Conservation (phyloP, 1,140 invertebrate genomes). For the Galleria mellonella region DNA sequence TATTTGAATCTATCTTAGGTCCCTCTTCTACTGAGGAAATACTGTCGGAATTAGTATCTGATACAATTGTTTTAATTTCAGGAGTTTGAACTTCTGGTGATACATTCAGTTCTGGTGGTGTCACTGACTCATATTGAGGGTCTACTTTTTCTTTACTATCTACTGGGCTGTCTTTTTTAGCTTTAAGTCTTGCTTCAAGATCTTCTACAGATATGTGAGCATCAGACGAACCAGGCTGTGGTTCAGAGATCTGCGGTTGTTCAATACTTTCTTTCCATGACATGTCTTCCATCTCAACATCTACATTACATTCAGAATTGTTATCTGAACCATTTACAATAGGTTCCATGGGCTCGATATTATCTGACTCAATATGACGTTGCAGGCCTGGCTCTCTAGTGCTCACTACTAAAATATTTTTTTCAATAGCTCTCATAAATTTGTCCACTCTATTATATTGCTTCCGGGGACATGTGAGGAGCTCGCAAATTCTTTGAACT, state of each 20-base stretch:
- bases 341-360: conserved; percentile 79
- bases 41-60: neutral
- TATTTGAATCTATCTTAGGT: neutral
- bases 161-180: conserved; percentile 38
- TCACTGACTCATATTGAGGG: conserved; percentile 43
- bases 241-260: conserved; percentile 34
- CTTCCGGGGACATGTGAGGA: conserved; percentile 91
- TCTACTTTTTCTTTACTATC: conserved; percentile 36
- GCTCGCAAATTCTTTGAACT: conserved; percentile 95
- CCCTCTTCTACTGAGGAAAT: neutral
- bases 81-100: conserved; percentile 14
- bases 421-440: conserved; percentile 95
- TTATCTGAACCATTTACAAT: conserved; percentile 76
- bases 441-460: conserved; percentile 97
- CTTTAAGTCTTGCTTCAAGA: conserved; percentile 41
- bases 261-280: conserved; percentile 72
- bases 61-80: neutral
- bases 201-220: conserved; percentile 55
- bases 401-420: conserved; percentile 95
- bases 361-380: conserved; percentile 77
- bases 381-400: conserved; percentile 90
- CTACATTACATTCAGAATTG: conserved; percentile 79
- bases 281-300: conserved; percentile 81
- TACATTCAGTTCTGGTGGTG: conserved; percentile 36
- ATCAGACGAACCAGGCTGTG: conserved; percentile 62